Conservation (phyloP, 2,797 vertebrate species). For the Silurus aristotelis region DNA sequence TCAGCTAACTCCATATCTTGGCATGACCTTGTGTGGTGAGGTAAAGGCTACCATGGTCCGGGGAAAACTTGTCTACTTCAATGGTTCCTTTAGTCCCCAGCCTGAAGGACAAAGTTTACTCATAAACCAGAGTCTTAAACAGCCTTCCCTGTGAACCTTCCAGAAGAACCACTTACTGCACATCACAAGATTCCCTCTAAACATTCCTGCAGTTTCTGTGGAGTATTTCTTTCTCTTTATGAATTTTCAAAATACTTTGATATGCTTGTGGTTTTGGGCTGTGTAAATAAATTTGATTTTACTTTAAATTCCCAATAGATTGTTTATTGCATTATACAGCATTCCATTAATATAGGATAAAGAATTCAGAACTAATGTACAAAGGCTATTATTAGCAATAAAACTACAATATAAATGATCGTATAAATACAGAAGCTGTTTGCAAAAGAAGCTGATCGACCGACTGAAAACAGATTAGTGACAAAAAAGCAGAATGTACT, state of each 20-base stretch:
- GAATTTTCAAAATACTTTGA: not conserved
- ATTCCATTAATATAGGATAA: not conserved
- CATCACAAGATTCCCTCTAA: not conserved
- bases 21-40: conserved; percentile 70
- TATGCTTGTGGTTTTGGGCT: not conserved
- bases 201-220: not conserved
- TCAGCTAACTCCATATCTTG: conserved; percentile 81
- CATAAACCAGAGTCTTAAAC: conserved; percentile 54
- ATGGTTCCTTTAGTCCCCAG: conserved; percentile 71
- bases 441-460: not conserved
- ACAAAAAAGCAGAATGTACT: not conserved
- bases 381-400: no score
- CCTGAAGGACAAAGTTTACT: conserved; percentile 76
- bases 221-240: not conserved
- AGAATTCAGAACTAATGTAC: not conserved
- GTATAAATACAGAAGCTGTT: not conserved
- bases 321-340: not conserved
- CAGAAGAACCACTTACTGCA: not conserved
- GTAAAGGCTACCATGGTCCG: conserved; percentile 75
- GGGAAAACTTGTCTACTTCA: conserved; percentile 77
- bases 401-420: not conserved
- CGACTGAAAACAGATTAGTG: not conserved
- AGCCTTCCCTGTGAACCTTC: conserved; percentile 53
- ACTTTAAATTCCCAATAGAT: not conserved
- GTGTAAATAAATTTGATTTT: not conserved